A percentile compares a stretch with the other conserved stretches of the same genome.
Conservation (phyloP, 1,140 invertebrate genomes). For the Lasaia peninsularis region DNA sequence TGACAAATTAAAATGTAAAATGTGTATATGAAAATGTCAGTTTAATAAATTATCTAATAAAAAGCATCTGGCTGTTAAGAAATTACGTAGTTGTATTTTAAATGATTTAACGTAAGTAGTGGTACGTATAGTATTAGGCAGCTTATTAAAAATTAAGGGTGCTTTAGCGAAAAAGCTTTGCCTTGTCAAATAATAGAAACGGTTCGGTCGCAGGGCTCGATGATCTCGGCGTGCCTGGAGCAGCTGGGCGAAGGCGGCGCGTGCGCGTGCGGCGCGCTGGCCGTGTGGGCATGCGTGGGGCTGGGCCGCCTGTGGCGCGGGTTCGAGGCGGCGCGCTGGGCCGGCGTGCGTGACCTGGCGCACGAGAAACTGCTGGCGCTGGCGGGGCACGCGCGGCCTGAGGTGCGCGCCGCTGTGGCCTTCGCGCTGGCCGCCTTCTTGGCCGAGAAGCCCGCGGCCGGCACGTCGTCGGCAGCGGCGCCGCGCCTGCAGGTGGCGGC, state of each 20-base stretch:
- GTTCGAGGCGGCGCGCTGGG: slow-evolving; percentile 96
- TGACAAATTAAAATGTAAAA: no score
- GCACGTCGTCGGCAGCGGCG: slow-evolving; percentile 93
- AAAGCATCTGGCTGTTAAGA: no score
- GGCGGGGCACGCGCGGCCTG: slow-evolving; percentile 88
- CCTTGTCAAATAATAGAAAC: no score
- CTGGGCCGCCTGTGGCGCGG: slow-evolving; percentile 96
- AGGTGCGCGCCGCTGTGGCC: slow-evolving; percentile 93
- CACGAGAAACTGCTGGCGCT: slow-evolving; percentile 94
- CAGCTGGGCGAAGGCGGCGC: slow-evolving; percentile 81
- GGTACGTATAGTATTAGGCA: no score
- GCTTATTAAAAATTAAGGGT: no score
- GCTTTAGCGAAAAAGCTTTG: no score
- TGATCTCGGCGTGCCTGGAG: slow-evolving; percentile 94
- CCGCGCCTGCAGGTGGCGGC: slow-evolving; percentile 95
- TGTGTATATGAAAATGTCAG: no score
- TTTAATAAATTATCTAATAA: no score
- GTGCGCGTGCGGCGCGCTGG: slow-evolving; percentile 81
- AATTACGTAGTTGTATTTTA: no score
- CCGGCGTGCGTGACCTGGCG: slow-evolving; percentile 95
- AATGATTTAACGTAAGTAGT: no score
- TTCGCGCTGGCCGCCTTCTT: slow-evolving; percentile 87
- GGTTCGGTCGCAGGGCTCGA: slow-evolving; percentile 86
- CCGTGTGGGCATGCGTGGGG: slow-evolving; percentile 94
- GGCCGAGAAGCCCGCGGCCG: slow-evolving; percentile 74